Base-by-base conservation (phyloP, 2,797 vertebrate species). In the Liasis olivaceus region DNA sequence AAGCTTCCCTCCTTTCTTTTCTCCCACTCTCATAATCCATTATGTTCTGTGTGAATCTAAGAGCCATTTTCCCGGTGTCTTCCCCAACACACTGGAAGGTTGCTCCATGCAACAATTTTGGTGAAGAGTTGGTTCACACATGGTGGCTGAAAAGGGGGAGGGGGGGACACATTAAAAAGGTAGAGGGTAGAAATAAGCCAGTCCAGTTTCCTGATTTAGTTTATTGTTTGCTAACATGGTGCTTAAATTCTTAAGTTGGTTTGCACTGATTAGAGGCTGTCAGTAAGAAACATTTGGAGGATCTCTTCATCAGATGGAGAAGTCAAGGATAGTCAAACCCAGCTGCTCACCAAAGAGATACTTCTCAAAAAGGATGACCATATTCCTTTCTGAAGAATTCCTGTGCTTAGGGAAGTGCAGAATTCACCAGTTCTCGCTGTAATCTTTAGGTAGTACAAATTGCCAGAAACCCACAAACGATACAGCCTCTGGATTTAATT, bases 391-490 rank as follows among this genome's bases (percentile, higher is more conserved):
- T 0, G 90, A 95, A 94, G 94, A 77, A 94, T 87, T 89, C 51
- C 93, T 93, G 94, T 95, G 62, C 85, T 66, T 90, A 14, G 92
- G 63, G 28, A 63, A 24, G n/a, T 66, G 86, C 17, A 91, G 86
- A 84, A 91, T 66, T 84, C 24, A 60, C 64, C 22, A 15, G 0
- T 91, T 90, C 1, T 0, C 9, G 64, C 60, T 72, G 87, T 90
- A 93, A 89, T 17, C 87, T 63, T 96, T 64, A 91, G 77, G 5
- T 89, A 89, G 12, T 2, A 64, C 89, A 92, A 85, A 94, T 95
- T 90, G 92, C 91, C 94, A 94, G 93, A 89, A 95, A 90, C 9
- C 15, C 36, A 63, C 89, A 42, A 92, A 92, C 63, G 31, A 26
- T 91, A 59, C 59, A 15, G 0, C 64, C 9, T 66, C 86, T 66